A percentile compares a stretch with the other conserved stretches of the same genome.
Evolutionary conservation across 1,140 invertebrate genomes (phyloP).

Genomic region (Drosophila quadrilineata): DNA sequence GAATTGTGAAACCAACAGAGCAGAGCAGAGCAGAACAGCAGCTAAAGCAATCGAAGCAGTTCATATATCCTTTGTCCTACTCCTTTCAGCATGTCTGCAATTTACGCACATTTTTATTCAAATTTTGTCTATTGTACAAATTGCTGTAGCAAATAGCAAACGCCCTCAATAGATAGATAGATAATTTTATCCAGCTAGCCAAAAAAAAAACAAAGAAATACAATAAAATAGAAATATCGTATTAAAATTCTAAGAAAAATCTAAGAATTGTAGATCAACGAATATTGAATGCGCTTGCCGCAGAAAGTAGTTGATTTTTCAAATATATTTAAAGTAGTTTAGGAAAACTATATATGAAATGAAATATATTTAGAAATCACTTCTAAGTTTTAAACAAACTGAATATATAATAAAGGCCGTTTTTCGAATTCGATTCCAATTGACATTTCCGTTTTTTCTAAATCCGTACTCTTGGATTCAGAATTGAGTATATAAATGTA

Average conservation of each 20-base stretch:
- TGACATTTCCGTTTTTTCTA: no score
- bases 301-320: no score
- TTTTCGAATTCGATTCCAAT: no score
- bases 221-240: conserved; percentile 21
- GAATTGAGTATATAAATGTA: no score
- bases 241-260: conserved; percentile 37
- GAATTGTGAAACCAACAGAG: conserved; percentile 43
- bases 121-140: conserved; percentile 56
- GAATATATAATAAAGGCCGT: no score
- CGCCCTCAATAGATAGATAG: no score
- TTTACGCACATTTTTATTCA: conserved; percentile 74
- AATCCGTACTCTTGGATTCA: no score
- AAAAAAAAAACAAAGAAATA: conserved; percentile 11
- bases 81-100: conserved; percentile 54
- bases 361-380: not conserved
- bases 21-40: no score
- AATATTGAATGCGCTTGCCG: conserved; percentile 5
- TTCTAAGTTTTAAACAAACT: no score
- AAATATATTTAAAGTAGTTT: no score
- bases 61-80: conserved; percentile 35
- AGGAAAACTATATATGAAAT: no score
- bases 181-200: not conserved
- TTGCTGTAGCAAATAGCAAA: conserved; percentile 40
- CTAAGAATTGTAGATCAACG: not conserved
- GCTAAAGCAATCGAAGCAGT: conserved; percentile 38